These are phyloP conservation scores for Drosophila sproati DNA, from an alignment of 1,140 invertebrate species.

Conservation along the genomic window DNA sequence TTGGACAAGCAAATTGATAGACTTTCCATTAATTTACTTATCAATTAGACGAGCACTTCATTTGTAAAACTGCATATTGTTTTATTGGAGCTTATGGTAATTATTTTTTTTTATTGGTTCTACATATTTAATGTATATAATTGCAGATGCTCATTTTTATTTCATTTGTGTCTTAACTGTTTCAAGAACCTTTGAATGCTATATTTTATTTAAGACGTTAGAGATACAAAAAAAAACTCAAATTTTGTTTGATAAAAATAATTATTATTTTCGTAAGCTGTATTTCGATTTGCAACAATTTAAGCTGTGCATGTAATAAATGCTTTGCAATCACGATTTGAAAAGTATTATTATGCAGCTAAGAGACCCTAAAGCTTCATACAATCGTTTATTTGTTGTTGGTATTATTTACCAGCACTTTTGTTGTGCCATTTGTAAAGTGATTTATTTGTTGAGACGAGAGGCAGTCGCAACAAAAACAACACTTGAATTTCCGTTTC, in stretches of 20 bases:
- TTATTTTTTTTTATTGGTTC: neutral
- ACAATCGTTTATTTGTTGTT: conserved; percentile 6
- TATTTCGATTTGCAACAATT: no score
- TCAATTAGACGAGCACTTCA: neutral
- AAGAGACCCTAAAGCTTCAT: conserved; percentile 6
- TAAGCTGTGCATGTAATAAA: no score
- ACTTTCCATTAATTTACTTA: conserved; percentile 1
- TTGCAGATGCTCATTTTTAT: no score
- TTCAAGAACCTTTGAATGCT: no score
- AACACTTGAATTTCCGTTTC: conserved; percentile 56
- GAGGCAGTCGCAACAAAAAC: conserved; percentile 14
- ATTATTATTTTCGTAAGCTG: no score
- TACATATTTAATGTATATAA: no score
- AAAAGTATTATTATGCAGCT: neutral
- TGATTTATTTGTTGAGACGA: conserved; percentile 53
- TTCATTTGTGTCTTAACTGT: neutral
- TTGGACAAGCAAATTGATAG: neutral
- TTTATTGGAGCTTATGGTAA: neutral
- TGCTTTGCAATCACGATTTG: no score
- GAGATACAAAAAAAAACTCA: no score
- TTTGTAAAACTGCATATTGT: neutral
- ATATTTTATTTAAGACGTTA: no score
- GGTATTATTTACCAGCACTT: conserved; percentile 31
- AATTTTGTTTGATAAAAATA: no score
- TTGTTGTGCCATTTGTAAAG: conserved; percentile 47